Base-by-base conservation (phyloP, 2,888 invertebrate genomes). In the Drosophila limbata region DNA sequence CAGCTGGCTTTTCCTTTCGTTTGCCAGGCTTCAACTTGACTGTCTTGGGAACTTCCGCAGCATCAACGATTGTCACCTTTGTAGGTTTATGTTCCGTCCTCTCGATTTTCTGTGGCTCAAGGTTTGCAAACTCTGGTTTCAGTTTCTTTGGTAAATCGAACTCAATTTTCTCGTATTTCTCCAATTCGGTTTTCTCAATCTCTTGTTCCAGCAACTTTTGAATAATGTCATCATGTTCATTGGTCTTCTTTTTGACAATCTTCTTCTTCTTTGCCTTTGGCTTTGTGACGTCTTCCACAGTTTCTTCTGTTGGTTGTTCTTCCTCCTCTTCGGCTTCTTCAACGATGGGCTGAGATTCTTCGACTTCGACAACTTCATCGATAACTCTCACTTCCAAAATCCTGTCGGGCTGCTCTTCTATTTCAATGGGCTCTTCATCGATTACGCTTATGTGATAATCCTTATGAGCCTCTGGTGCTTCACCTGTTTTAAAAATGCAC, bases 51-150 rank as follows among this genome's bases (percentile, higher is more conserved):
- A 94, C 91, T 67, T 94, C 93, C 48, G 93, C 80, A 55, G 94
- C 94, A 85, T 95, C 94, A 13, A 93, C 93, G 69, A 95, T 94
- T 89, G 95, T 94, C 2, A 95, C 87, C 90, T 95, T 94, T n/a
- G 94, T 94, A 4, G 95, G 93, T 88, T 95, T 94, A 11, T 95
- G 92, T 84, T 95, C 94, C 66, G 94, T 93, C 61, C 94, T 93
- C 90, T 95, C 94, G 60, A 95, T 95, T 89, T 94, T 94, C 60
- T 94, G 93, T 44, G 94, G 94, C 45, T 92, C 93, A 3, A 94
- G 74, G 45, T 83, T 78, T 4, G 76, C 73, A 28, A 87, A 77
- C 60, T 90, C 88, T n/a, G 90, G 84, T 19, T 91, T 91, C 5
- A 82, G 68, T 69, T 91, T 91, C 61, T 90, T 88, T 1, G 91